Evolutionary conservation across 2,113 vertebrate species (phyloP).

Genomic region (Narcine bancroftii): DNA sequence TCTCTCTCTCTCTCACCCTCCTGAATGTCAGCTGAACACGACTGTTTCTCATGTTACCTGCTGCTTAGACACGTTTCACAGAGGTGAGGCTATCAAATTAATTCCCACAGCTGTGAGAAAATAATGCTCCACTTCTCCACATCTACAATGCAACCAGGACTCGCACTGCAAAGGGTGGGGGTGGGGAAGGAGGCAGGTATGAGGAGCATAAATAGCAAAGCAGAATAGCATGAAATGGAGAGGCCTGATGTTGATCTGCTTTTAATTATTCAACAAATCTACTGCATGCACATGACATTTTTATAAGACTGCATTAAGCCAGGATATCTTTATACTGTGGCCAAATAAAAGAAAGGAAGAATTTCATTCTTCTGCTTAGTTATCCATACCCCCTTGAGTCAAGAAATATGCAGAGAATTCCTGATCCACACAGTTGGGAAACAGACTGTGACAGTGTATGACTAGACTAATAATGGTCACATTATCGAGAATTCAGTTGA

Average conservation of each 20-base stretch:
- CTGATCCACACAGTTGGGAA: constrained; percentile 1
- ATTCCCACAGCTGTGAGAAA: background rate
- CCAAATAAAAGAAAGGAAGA: background rate
- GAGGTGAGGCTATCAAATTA: background rate
- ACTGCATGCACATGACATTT: background rate
- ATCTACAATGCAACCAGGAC: background rate
- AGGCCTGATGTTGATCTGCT: background rate
- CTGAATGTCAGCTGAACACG: background rate
- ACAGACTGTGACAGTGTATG: constrained; percentile 19
- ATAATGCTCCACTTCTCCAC: background rate
- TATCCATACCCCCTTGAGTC: background rate
- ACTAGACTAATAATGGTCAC: constrained; percentile 25
- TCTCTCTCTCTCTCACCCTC: background rate
- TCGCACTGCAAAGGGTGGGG: background rate
- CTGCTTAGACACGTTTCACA: background rate
- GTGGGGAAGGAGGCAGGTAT: no score
- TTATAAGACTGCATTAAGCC: background rate
- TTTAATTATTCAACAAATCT: constrained; percentile 21
- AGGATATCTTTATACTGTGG: background rate
- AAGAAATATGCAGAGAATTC: background rate
- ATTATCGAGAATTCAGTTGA: constrained; percentile 3
- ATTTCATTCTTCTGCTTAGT: background rate
- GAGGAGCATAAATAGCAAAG: background rate
- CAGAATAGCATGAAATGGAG: background rate
- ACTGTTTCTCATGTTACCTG: background rate